Percentiles rank a stretch among this genome's conserved stretches.
Evolutionary conservation across 2,888 invertebrate genomes (phyloP).

Genomic region (Idaea aversata): DNA sequence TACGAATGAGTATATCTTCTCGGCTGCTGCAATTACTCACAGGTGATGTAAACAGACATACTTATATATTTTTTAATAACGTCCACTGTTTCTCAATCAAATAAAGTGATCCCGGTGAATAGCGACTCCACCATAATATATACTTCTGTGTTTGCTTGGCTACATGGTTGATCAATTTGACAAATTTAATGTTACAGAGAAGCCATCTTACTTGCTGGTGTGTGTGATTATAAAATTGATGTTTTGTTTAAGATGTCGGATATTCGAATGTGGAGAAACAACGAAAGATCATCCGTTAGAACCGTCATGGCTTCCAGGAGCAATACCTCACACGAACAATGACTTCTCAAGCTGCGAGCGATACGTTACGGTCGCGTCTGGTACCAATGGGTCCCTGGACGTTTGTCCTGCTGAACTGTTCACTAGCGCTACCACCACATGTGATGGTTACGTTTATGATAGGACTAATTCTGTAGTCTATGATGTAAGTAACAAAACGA

Average conservation of each 20-base stretch:
- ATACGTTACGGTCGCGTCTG: conserved; percentile 38
- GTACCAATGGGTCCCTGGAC: conserved; percentile 42
- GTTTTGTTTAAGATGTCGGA: conserved; percentile 58
- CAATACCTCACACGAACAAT: conserved; percentile 54
- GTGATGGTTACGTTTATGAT: conserved; percentile 56
- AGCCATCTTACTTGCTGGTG: too few relatives aligned
- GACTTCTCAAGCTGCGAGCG: conserved; percentile 70
- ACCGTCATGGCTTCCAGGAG: conserved; percentile 66
- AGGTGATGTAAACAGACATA: conserved; percentile 67
- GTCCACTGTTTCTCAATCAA: too few relatives aligned
- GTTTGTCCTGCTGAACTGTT: conserved; percentile 53
- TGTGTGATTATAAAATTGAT: not conserved
- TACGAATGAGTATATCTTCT: conserved; percentile 85
- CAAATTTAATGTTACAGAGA: too few relatives aligned
- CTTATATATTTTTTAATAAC: too few relatives aligned
- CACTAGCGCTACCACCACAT: conserved; percentile 30
- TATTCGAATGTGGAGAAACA: conserved; percentile 74
- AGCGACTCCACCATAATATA: too few relatives aligned
- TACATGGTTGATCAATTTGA: too few relatives aligned
- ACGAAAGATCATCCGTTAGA: conserved; percentile 46
- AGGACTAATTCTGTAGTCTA: conserved; percentile 62
- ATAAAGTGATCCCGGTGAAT: too few relatives aligned
- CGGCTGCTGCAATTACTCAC: conserved; percentile 84
- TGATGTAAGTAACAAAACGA: conserved; percentile 47
- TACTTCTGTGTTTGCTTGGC: too few relatives aligned